phyloP scores from a whole-genome alignment of 2,888 invertebrate genomes.

The Rutpela maculata region DNA sequence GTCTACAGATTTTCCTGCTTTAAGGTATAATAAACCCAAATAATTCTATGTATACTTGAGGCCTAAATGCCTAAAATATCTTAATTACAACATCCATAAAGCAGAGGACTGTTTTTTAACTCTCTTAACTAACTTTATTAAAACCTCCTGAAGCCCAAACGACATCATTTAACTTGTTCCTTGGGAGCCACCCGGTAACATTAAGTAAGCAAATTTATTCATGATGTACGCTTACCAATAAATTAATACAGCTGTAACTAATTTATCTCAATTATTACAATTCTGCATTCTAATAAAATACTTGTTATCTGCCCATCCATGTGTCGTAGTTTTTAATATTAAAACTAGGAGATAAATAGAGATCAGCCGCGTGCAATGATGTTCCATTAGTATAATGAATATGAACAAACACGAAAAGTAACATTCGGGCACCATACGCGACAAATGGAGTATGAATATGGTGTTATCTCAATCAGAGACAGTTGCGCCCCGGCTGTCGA shows the following conservation, averaged over 20 bases:
- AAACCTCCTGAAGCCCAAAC: too few species aligned
- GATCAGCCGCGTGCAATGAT: constrained; percentile 49
- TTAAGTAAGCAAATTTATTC: neutral
- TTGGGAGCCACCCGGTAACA: neutral
- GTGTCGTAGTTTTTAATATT: constrained; percentile 42
- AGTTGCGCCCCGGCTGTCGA: constrained; percentile 65
- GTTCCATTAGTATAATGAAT: constrained; percentile 57
- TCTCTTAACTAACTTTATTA: too few species aligned
- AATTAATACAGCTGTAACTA: constrained; percentile 10
- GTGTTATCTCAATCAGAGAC: constrained; percentile 65
- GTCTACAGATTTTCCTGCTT: too few species aligned
- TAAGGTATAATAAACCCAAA: too few species aligned
- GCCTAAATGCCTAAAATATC: too few species aligned
- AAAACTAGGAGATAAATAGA: constrained; percentile 47
- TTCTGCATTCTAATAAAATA: constrained; percentile 37
- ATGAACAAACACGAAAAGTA: constrained; percentile 60
- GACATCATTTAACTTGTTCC: too few species aligned
- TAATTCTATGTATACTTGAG: too few species aligned
- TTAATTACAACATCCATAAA: too few species aligned
- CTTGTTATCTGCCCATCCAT: constrained; percentile 42
- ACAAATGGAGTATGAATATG: constrained; percentile 60
- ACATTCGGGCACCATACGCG: constrained; percentile 65
- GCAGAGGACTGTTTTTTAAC: too few species aligned
- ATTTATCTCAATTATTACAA: constrained; percentile 29
- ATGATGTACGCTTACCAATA: neutral